These are phyloP conservation scores for Hylomyscus alleni DNA, from an alignment of 2,797 vertebrate genomes.

Conservation along the genomic window DNA sequence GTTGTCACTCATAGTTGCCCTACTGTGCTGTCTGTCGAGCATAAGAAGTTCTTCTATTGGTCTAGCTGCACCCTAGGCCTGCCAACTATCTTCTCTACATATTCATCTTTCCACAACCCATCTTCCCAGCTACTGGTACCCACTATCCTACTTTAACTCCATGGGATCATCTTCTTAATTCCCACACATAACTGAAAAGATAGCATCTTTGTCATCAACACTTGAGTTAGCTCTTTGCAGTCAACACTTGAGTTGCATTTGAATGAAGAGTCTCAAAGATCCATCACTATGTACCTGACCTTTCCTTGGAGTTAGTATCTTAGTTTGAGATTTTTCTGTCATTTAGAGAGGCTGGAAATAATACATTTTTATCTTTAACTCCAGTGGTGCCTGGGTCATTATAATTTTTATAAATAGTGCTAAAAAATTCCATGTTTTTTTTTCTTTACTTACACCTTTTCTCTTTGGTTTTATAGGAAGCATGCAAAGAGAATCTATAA, in stretches of 20 bases:
- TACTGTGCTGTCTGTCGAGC: neutral
- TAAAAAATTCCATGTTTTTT: neutral
- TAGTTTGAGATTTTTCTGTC: slow-evolving; percentile 60
- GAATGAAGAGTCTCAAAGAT: neutral
- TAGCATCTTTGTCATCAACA: neutral
- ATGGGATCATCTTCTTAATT: neutral
- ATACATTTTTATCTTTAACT: slow-evolving; percentile 50
- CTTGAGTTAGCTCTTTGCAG: neutral
- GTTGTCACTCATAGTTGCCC: neutral
- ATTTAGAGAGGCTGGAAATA: neutral
- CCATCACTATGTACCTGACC: neutral
- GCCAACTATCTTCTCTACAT: neutral
- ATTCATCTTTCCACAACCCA: too few species aligned
- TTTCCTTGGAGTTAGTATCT: slow-evolving; percentile 14
- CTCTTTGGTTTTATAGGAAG: slow-evolving; percentile 25
- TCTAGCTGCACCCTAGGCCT: neutral
- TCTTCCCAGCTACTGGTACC: neutral
- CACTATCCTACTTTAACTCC: neutral
- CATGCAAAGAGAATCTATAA: neutral
- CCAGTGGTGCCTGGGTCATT: slow-evolving; percentile 5
- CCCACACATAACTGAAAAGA: neutral
- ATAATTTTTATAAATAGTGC: slow-evolving; percentile 17
- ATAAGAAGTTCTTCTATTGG: neutral
- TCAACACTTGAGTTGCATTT: neutral
- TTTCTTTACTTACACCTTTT: neutral